Evolutionary conservation across 2,888 invertebrate species (phyloP), one percentile per base, ranked within the genome.

Genomic region (Oligia strigilis): DNA sequence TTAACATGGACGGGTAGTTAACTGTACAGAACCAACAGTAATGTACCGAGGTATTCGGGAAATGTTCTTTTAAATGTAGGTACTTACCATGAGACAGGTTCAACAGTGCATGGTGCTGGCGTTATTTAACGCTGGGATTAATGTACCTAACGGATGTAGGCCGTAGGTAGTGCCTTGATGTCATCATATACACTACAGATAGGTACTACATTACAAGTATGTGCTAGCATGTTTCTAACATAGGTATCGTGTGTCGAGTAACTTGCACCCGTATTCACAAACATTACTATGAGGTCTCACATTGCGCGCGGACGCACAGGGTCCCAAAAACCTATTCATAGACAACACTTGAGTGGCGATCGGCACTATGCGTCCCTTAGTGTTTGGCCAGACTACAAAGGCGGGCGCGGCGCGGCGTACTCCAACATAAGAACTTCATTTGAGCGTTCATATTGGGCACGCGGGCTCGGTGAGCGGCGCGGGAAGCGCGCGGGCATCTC

Each of bases 1-100:
- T 29, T 14, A 13, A 46, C 14, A 49, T 64, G 14, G 0, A n/a
- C 29, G 29, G 40, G 64, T 4, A 14, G 23, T 76, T 58, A n/a
- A 83, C 58, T 64, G 80, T 81, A 83, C 69, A 23, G 46, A 66
- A 66, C 64, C 60, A 69, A 74, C 87, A 79, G 84, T 84, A 84
- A 83, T 46, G 87, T 74, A 65, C 83, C n/a, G 73, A 64, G 29
- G 62, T 74, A 73, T 75, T 65, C 19, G 49, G 58, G n/a, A 78
- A 77, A 77, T 60, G 72, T 52, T 67, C 52, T 73, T 73, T 78
- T 83, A 76, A 75, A 83, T 74, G 72, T 49, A 49, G 11, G 4
- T 40, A 40, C 40, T 4, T 64, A 79, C 52, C 46, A 69, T 70
- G 65, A 72, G 73, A 74, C 60, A 67, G 43, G 75, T 73, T 82